Conservation (phyloP, 2,888 invertebrate species). For the Epinotia demarniana region DNA sequence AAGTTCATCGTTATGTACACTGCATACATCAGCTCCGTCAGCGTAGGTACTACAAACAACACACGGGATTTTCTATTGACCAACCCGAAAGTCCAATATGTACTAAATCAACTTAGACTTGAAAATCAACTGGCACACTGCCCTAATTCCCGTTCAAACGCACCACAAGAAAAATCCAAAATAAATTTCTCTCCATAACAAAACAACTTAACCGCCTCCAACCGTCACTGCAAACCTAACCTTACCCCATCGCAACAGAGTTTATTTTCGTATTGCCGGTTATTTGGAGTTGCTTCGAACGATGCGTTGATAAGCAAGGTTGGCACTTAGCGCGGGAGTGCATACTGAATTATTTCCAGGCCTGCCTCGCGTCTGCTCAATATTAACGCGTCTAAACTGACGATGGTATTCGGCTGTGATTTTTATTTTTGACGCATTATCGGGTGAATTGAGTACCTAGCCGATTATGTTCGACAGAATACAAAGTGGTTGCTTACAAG, state of each 20-base stretch:
- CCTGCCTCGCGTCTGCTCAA: slow-evolving; percentile 31
- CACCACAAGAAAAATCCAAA: slow-evolving; percentile 26
- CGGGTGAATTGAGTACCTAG: slow-evolving; percentile 3
- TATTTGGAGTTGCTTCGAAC: not conserved
- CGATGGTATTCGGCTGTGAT: slow-evolving; percentile 5
- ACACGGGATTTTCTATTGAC: too few species aligned
- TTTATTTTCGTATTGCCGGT: not conserved
- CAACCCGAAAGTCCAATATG: not conserved
- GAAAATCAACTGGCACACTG: not conserved
- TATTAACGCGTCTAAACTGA: slow-evolving; percentile 31
- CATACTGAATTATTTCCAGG: slow-evolving; percentile 41
- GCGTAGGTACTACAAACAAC: not conserved
- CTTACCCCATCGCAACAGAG: not conserved
- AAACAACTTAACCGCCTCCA: not conserved
- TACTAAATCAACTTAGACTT: not conserved
- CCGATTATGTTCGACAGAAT: not conserved
- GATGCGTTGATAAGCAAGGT: not conserved
- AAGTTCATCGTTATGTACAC: too few species aligned
- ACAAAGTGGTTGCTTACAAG: not conserved
- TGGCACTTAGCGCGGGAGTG: slow-evolving; percentile 40
- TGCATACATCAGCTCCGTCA: not conserved
- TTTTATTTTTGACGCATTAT: slow-evolving; percentile 18
- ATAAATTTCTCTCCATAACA: slow-evolving; percentile 8
- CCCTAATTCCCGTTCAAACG: slow-evolving; percentile 12
- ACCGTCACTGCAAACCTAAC: not conserved